phyloP scores from a whole-genome alignment of 2,113 vertebrate species.

The Oxyura jamaicensis region DNA sequence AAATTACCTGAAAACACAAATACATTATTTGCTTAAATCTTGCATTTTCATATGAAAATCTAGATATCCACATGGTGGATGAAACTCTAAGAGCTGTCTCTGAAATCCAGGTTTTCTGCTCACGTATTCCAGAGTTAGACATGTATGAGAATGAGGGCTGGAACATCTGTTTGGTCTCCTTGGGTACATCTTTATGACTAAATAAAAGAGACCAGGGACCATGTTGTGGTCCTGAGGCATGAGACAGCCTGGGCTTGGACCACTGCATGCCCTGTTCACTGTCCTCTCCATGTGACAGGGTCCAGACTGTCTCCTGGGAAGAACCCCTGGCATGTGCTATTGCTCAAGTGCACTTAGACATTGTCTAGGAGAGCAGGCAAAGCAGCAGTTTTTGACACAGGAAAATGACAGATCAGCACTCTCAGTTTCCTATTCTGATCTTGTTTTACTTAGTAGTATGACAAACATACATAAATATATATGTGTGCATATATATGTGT shows the following conservation, averaged over 20 bases:
- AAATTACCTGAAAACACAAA: neutral
- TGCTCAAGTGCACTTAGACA: neutral
- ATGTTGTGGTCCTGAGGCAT: neutral
- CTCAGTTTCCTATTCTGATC: neutral
- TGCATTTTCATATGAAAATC: neutral
- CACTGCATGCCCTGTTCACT: neutral
- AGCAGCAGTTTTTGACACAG: neutral
- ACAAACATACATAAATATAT: neutral
- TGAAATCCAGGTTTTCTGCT: neutral
- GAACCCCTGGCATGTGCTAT: neutral
- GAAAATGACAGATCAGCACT: neutral
- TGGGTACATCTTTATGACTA: neutral
- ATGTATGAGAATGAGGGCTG: neutral
- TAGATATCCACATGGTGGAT: neutral
- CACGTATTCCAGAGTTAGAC: neutral
- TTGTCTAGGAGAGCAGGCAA: neutral
- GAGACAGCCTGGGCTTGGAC: neutral
- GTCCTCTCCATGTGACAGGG: neutral
- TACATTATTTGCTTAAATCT: neutral
- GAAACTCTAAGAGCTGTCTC: neutral
- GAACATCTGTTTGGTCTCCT: neutral
- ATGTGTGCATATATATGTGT: neutral
- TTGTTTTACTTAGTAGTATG: neutral
- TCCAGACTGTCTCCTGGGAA: neutral
- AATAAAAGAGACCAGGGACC: neutral